phyloP scores from a whole-genome alignment of 2,888 invertebrate genomes.

The Boloria selene region DNA sequence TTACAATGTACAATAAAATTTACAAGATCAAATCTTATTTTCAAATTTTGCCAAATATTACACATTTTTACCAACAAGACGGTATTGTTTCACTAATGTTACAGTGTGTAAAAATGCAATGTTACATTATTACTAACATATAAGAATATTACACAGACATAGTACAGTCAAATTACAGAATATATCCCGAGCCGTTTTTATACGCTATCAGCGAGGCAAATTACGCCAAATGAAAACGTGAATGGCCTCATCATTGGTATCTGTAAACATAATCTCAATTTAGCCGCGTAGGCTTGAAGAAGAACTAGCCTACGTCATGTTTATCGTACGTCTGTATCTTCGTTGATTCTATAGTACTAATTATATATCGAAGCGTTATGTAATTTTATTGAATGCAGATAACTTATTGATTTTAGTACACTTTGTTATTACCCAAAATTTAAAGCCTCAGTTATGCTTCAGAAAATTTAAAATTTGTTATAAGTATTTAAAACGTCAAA shows the following conservation, averaged over 20 bases:
- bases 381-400: constrained; percentile 10
- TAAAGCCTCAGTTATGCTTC: too few relatives aligned
- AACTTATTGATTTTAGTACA: not conserved
- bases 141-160: too few relatives aligned
- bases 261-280: constrained; percentile 30
- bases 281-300: constrained; percentile 2
- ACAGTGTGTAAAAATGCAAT: too few relatives aligned
- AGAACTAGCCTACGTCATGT: constrained; percentile 18
- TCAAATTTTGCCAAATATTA: too few relatives aligned
- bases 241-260: constrained; percentile 25
- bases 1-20: too few relatives aligned
- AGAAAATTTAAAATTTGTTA: too few relatives aligned
- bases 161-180: not conserved
- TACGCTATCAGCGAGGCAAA: constrained; percentile 10
- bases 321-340: constrained; percentile 14
- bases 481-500: too few relatives aligned
- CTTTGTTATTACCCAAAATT: not conserved
- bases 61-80: too few relatives aligned
- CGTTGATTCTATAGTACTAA: constrained; percentile 7
- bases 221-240: constrained; percentile 26
- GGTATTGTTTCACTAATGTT: too few relatives aligned
- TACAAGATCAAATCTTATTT: too few relatives aligned
- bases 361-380: constrained; percentile 2
- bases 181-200: constrained; percentile 3
- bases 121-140: too few relatives aligned